A percentile compares a stretch with the other conserved stretches of the same genome.
phyloP scores from a whole-genome alignment of 2,113 vertebrate genomes.

The Rafetus swinhoei region DNA sequence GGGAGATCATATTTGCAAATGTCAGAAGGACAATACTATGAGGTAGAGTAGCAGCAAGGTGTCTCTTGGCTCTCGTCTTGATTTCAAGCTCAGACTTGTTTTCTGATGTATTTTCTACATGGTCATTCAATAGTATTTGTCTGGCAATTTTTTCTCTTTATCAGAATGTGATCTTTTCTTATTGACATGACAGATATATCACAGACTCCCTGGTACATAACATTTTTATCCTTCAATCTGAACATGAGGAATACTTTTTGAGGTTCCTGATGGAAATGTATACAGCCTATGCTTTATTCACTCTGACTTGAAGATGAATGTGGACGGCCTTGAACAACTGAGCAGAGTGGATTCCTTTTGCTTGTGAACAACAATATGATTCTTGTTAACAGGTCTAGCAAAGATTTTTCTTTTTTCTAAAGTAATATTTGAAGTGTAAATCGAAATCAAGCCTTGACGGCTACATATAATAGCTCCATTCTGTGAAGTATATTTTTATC shows the following conservation, averaged over 20 bases:
- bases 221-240: not conserved
- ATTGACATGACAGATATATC: not conserved
- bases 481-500: not conserved
- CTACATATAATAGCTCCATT: not conserved
- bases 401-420: not conserved
- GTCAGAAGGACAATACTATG: not conserved
- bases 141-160: not conserved
- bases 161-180: not conserved
- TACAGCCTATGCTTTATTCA: not conserved
- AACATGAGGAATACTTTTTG: not conserved
- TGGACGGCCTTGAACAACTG: not conserved
- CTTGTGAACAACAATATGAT: not conserved
- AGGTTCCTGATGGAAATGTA: not conserved
- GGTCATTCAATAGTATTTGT: not conserved
- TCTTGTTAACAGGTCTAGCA: not conserved
- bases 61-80: not conserved
- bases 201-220: not conserved
- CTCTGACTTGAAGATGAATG: not conserved
- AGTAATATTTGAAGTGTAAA: not conserved
- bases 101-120: not conserved
- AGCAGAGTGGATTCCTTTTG: not conserved
- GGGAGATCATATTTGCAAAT: not conserved
- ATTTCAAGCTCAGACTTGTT: not conserved
- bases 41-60: not conserved
- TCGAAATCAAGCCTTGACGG: not conserved